Evolutionary conservation across 2,797 vertebrate genomes (phyloP).

Genomic region (Sebastes elongatus): DNA sequence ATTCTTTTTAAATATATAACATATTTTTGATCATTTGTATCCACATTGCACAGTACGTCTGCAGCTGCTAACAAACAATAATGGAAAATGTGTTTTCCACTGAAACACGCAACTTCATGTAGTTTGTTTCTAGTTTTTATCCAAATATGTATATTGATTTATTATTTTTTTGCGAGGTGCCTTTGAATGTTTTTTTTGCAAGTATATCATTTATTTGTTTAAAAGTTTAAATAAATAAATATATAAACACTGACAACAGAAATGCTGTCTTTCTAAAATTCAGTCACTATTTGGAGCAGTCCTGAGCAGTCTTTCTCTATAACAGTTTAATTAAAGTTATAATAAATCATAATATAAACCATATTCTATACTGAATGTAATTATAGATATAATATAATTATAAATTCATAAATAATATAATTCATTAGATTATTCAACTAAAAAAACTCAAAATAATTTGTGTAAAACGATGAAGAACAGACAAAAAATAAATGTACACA

Average conservation of each 20-base stretch:
- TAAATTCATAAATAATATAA: background rate
- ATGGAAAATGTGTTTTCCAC: background rate
- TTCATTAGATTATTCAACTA: background rate
- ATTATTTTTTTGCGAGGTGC: background rate
- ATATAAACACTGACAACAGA: background rate
- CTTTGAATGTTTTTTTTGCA: background rate
- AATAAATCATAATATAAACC: background rate
- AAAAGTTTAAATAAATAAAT: background rate
- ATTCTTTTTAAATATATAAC: background rate
- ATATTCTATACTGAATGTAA: background rate
- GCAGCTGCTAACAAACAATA: background rate
- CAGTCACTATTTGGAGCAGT: background rate
- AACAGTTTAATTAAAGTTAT: background rate
- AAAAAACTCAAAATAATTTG: background rate
- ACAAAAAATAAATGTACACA: background rate
- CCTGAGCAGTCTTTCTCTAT: background rate
- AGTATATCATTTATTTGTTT: background rate
- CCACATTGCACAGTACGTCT: background rate
- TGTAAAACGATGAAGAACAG: background rate
- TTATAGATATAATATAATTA: background rate
- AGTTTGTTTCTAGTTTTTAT: background rate
- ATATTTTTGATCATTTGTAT: background rate
- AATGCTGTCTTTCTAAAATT: background rate
- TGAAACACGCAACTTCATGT: background rate
- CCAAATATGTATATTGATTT: background rate